Percentiles rank a stretch among this genome's conserved stretches.
phyloP scores from a whole-genome alignment of 2,797 vertebrate species.

The Orientallactaga sibirica region DNA sequence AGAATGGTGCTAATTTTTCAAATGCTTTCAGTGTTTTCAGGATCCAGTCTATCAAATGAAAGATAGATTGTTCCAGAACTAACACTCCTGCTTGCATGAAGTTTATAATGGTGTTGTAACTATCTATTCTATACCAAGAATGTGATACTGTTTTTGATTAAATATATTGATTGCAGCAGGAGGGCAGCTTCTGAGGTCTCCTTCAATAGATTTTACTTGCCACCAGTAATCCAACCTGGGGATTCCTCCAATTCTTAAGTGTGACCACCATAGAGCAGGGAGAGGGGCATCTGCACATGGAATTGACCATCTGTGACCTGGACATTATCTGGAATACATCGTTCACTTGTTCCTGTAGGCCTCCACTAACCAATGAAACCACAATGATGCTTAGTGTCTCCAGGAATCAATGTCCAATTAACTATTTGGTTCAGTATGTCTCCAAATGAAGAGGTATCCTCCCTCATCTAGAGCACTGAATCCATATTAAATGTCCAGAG shows the following conservation, averaged over 20 bases:
- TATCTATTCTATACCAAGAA: neutral
- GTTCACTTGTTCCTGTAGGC: neutral
- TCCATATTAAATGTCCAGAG: neutral
- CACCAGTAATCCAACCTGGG: neutral
- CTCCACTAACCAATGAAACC: neutral
- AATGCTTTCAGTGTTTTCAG: neutral
- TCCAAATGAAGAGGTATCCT: neutral
- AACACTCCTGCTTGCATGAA: neutral
- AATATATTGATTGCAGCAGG: neutral
- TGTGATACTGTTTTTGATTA: neutral
- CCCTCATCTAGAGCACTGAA: neutral
- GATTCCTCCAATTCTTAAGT: neutral
- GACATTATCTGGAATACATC: neutral
- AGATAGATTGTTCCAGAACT: neutral
- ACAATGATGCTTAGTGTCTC: neutral
- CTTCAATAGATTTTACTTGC: neutral
- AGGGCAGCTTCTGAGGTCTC: neutral
- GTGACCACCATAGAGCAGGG: neutral
- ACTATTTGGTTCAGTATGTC: neutral
- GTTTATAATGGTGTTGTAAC: neutral
- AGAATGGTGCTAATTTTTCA: neutral
- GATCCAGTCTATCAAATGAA: neutral
- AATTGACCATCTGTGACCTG: neutral
- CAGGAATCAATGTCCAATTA: neutral
- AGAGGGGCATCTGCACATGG: neutral